Base-by-base conservation (phyloP, 2,888 invertebrate genomes). In the Drosophila siamana region DNA sequence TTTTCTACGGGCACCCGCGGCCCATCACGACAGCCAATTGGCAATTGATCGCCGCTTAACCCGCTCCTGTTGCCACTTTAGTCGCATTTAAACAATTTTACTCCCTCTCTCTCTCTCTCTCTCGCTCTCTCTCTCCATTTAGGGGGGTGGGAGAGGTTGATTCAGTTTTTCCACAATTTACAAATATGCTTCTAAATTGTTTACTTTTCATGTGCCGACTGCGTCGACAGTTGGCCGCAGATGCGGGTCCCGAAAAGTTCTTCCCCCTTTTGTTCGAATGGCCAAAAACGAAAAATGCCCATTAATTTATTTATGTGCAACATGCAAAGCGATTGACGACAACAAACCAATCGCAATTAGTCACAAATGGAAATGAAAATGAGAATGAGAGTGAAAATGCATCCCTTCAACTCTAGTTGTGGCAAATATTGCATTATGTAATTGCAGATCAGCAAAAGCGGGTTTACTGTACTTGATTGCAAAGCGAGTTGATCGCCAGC, bases 251-350 rank as follows among this genome's bases (percentile, higher is more conserved):
- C 54, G 8, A 50, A 47, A 47, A 60, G 44, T 9, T 0, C 6
- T 15, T 5, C 19, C 8, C n/a, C 7, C 19, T 40, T 30, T 26
- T 15, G 13, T 24, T 3, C 11, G 9, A 4, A n/a, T 33, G 0
- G 2, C 15, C 26, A 30, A 19, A 5, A 41, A 19, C 9, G 19
- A 2, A 30, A 57, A 62, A 65, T 55, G 68, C 52, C 71, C 85
- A 86, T 90, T 90, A 88, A 90, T 91, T 91, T 91, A 91, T 91
- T 91, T 84, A 84, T 89, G 85, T 91, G 90, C 84, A 88, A 80
- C 91, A 91, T 91, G 91, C 90, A 90, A 91, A 90, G 90, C 91
- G 90, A 90, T 91, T 91, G 91, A 67, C 41, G 38, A 54, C 68
- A 90, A 68, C 68, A 90, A 68, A 82, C 87, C 90, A 90, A 90